phyloP scores from a whole-genome alignment of 92 coral and sea anemone species.

The Bergia sp. region DNA sequence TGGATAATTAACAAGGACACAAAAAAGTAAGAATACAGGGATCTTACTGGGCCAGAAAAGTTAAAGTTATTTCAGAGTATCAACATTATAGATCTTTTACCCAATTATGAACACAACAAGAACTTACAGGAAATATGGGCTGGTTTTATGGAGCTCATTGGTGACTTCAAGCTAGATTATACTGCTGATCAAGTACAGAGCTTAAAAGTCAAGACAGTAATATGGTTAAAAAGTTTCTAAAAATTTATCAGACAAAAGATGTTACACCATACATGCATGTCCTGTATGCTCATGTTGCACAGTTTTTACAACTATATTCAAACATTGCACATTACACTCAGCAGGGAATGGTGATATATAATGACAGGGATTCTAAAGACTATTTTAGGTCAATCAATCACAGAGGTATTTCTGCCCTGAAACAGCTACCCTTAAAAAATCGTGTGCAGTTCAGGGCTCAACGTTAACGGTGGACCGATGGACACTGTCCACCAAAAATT shows the following conservation, averaged over 20 bases:
- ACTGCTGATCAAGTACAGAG: constrained; percentile 39
- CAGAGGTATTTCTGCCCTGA: constrained; percentile 55
- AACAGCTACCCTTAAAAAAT: constrained; percentile 53
- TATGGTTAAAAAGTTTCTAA: too few relatives aligned
- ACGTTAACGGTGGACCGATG: too few relatives aligned
- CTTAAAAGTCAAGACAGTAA: not conserved
- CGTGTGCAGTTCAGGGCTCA: constrained; percentile 36
- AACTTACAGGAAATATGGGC: constrained; percentile 31
- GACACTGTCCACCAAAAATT: too few relatives aligned
- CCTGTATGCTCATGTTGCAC: constrained; percentile 53
- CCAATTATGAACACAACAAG: not conserved
- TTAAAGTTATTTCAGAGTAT: too few relatives aligned
- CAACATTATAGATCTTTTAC: too few relatives aligned
- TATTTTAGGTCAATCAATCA: constrained; percentile 67
- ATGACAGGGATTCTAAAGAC: constrained; percentile 57
- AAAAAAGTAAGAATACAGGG: not conserved
- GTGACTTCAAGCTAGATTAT: constrained; percentile 28
- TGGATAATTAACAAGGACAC: constrained; percentile 48
- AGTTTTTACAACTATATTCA: constrained; percentile 48
- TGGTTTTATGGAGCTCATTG: not conserved
- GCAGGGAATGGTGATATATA: constrained; percentile 68
- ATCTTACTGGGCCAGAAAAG: too few relatives aligned
- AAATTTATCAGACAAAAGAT: too few relatives aligned
- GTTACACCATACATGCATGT: constrained; percentile 44
- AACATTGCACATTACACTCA: constrained; percentile 58